Conservation (phyloP, 1,140 invertebrate genomes). For the Anastatus disparis region DNA sequence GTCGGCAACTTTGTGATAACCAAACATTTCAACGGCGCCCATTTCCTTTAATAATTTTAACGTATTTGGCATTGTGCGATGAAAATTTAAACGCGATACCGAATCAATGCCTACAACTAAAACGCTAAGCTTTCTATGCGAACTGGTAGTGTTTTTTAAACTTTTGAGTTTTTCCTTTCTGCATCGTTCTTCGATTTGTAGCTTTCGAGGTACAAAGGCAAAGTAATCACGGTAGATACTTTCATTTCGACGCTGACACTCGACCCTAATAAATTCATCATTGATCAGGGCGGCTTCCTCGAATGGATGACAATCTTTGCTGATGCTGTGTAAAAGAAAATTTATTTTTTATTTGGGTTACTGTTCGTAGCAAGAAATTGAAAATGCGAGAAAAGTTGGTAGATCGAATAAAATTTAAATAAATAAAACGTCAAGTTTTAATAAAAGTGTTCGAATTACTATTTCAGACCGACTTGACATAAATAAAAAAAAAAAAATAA, state of each 20-base stretch:
- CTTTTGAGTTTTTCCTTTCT: not conserved
- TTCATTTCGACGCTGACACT: slow-evolving; percentile 66
- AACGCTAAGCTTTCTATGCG: slow-evolving; percentile 68
- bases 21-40: slow-evolving; percentile 75
- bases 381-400: too few species aligned
- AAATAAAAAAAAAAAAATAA: too few species aligned
- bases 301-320: slow-evolving; percentile 62
- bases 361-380: too few species aligned
- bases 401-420: too few species aligned
- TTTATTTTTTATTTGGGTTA: too few species aligned
- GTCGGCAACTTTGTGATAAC: slow-evolving; percentile 85
- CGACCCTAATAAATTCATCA: slow-evolving; percentile 74
- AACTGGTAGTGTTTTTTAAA: slow-evolving; percentile 13
- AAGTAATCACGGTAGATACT: slow-evolving; percentile 76
- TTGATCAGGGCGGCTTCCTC: slow-evolving; percentile 58
- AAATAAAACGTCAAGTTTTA: too few species aligned
- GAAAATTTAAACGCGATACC: slow-evolving; percentile 85
- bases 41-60: slow-evolving; percentile 71
- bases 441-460: too few species aligned
- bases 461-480: too few species aligned
- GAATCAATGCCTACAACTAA: slow-evolving; percentile 88
- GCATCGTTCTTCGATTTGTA: slow-evolving; percentile 52
- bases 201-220: slow-evolving; percentile 72
- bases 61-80: slow-evolving; percentile 83
- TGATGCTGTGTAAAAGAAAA: slow-evolving; percentile 61